Evolutionary conservation across 2,888 invertebrate genomes (phyloP).

Genomic region (Pantelozetes paolii): DNA sequence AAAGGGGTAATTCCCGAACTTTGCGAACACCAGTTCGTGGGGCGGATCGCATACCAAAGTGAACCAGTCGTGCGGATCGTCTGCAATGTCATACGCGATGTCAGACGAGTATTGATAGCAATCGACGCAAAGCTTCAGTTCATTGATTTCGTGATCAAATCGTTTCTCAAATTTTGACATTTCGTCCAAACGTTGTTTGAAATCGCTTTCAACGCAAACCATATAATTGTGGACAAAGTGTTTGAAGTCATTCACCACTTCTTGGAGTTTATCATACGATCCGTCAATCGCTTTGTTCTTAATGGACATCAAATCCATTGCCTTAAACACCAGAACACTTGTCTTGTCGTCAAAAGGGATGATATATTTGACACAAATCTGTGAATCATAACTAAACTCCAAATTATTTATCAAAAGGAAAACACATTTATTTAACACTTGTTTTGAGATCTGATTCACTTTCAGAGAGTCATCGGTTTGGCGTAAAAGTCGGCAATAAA

Average conservation of each 20-base stretch:
- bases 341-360: neutral
- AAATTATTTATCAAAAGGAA: neutral
- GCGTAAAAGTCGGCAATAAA: neutral
- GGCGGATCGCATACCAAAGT: constrained; percentile 23
- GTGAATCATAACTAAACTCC: neutral
- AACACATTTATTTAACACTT: neutral
- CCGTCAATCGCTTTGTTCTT: neutral
- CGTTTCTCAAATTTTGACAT: neutral
- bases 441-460: neutral
- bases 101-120: constrained; percentile 19
- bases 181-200: neutral
- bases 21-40: constrained; percentile 66
- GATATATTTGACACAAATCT: neutral
- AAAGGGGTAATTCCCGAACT: constrained; percentile 90
- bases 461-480: neutral
- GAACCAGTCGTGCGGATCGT: constrained; percentile 18
- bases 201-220: neutral
- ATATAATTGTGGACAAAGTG: constrained; percentile 11
- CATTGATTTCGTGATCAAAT: constrained; percentile 3
- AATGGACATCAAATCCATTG: neutral
- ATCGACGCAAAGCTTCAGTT: constrained; percentile 22
- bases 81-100: neutral
- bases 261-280: neutral
- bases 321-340: neutral
- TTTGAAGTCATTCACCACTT: constrained; percentile 10